These are phyloP conservation scores for Diachasmimorpha longicaudata DNA, from an alignment of 1,140 invertebrate species.

Conservation along the genomic window DNA sequence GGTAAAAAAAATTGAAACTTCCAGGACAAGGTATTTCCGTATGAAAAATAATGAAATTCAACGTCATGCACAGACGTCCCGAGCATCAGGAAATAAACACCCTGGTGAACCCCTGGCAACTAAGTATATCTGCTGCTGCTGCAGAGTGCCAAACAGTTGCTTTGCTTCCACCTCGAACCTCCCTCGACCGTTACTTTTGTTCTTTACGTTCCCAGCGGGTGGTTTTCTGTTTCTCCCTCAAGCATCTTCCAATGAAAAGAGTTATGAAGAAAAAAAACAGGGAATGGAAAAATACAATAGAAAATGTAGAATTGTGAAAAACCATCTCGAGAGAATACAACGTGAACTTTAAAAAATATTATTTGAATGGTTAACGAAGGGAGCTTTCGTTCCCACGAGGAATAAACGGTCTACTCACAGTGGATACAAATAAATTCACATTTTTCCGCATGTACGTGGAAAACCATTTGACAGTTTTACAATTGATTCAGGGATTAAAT, in stretches of 20 bases:
- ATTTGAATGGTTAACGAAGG: not conserved
- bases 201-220: not conserved
- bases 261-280: not conserved
- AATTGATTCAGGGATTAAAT: no score
- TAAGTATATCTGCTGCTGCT: not conserved
- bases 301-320: no score
- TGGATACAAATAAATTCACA: no score
- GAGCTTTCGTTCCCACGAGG: not conserved
- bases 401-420: no score
- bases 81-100: not conserved
- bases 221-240: not conserved
- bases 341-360: not conserved
- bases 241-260: not conserved
- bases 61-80: not conserved
- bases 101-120: not conserved
- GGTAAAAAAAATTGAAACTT: not conserved
- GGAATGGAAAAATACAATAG: no score
- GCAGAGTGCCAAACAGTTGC: not conserved
- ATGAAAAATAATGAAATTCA: not conserved
- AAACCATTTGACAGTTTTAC: no score
- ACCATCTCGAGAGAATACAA: not conserved
- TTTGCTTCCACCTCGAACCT: not conserved
- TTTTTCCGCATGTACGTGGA: no score
- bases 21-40: not conserved
- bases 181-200: not conserved